Evolutionary conservation across 2,888 invertebrate species (phyloP).

Genomic region (Orchestes rusci): DNA sequence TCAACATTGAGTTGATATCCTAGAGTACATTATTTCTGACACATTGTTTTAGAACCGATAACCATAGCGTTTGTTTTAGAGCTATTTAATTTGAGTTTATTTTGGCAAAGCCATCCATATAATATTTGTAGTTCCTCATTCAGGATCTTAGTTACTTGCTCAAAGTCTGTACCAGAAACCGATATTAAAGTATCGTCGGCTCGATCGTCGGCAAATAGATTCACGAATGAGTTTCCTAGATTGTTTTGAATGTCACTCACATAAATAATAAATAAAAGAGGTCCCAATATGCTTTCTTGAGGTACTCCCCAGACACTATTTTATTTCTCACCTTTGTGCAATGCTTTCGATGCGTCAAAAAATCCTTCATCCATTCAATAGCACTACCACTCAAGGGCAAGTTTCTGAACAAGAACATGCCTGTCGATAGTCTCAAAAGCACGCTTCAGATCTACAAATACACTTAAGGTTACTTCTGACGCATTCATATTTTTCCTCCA

Average conservation of each 20-base stretch:
- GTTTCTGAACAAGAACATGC: not conserved
- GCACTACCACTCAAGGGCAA: not conserved
- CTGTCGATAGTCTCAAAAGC: not conserved
- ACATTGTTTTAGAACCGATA: not conserved
- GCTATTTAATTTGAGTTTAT: conserved; percentile 1
- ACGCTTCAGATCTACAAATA: not conserved
- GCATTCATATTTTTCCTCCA: too few relatives aligned
- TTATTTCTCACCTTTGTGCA: not conserved
- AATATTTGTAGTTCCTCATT: conserved; percentile 4
- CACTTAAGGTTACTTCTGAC: too few relatives aligned
- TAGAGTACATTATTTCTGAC: too few relatives aligned
- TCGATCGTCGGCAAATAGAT: conserved; percentile 8
- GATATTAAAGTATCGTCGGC: conserved; percentile 8
- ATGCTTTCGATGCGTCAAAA: not conserved
- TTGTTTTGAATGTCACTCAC: conserved; percentile 4
- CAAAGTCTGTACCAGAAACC: conserved; percentile 1
- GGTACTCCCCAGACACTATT: not conserved
- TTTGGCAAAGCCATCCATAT: conserved; percentile 1
- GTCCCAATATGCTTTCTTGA: conserved; percentile 4
- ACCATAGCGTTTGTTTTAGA: conserved; percentile 1
- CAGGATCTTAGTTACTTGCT: conserved; percentile 3
- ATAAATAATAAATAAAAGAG: conserved; percentile 1
- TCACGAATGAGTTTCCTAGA: conserved; percentile 3
- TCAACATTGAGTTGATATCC: not conserved
- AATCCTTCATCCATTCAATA: not conserved